phyloP scores from a whole-genome alignment of 2,797 vertebrate genomes.

The Propithecus deckenii region DNA sequence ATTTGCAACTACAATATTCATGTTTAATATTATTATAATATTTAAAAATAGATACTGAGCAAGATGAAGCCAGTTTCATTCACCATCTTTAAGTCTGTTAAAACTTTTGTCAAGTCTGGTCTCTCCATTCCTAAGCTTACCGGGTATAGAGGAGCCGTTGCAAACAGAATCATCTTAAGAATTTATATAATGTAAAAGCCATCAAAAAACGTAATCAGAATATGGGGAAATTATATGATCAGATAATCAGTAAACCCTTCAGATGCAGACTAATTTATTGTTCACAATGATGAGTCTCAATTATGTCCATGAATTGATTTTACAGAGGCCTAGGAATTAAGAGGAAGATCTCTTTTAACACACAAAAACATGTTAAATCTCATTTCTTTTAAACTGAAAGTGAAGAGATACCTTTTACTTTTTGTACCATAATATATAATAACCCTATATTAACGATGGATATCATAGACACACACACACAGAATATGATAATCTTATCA shows the following conservation, averaged over 20 bases:
- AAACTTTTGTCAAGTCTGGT: background rate
- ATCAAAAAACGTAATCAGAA: slow-evolving; percentile 29
- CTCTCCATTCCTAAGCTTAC: background rate
- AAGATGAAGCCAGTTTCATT: slow-evolving; percentile 2
- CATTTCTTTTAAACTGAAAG: slow-evolving; percentile 43
- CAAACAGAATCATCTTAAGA: background rate
- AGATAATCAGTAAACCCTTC: slow-evolving; percentile 52
- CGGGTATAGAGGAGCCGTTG: background rate
- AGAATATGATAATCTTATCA: background rate
- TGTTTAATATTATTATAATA: background rate
- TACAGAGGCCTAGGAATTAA: slow-evolving; percentile 68
- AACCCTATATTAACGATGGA: background rate
- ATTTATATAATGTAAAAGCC: background rate
- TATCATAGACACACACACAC: background rate
- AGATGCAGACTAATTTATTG: slow-evolving; percentile 59
- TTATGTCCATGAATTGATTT: slow-evolving; percentile 63
- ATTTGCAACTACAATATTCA: background rate
- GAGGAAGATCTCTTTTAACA: slow-evolving; percentile 45
- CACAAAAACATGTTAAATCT: slow-evolving; percentile 36
- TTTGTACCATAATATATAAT: background rate
- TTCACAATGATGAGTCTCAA: slow-evolving; percentile 46
- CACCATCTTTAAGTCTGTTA: background rate
- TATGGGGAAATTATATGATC: background rate
- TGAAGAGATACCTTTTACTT: background rate
- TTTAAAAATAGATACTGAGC: background rate